Conservation (phyloP, 2,797 vertebrate species). For the Arvicola amphibius region DNA sequence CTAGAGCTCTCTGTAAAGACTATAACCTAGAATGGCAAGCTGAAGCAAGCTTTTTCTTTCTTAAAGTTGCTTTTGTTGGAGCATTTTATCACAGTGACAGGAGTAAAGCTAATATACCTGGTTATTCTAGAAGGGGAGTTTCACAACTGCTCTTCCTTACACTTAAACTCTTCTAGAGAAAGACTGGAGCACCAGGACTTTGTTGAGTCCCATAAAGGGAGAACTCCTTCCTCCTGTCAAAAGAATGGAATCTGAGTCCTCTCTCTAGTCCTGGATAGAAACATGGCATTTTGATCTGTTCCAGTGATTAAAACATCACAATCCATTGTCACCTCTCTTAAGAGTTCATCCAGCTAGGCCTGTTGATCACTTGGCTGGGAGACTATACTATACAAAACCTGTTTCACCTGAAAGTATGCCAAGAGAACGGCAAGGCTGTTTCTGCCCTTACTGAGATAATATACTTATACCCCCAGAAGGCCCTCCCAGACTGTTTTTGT, state of each 20-base stretch:
- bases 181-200: neutral
- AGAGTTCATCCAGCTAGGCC: neutral
- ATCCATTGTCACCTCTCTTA: neutral
- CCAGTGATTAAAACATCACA: neutral
- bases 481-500: neutral
- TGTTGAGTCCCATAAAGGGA: neutral
- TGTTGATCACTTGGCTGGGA: neutral
- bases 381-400: neutral
- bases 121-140: neutral
- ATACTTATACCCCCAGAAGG: neutral
- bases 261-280: neutral
- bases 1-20: neutral
- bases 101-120: neutral
- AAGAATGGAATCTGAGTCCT: neutral
- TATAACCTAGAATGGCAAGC: neutral
- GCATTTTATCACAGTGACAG: neutral
- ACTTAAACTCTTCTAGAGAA: neutral
- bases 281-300: neutral
- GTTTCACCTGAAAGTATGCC: neutral
- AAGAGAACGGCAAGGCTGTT: neutral
- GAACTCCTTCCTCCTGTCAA: neutral
- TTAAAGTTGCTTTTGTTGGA: neutral
- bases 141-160: neutral
- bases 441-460: neutral
- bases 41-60: neutral